Base-by-base conservation (phyloP, 2,888 invertebrate species). In the Fabriciana adippe region DNA sequence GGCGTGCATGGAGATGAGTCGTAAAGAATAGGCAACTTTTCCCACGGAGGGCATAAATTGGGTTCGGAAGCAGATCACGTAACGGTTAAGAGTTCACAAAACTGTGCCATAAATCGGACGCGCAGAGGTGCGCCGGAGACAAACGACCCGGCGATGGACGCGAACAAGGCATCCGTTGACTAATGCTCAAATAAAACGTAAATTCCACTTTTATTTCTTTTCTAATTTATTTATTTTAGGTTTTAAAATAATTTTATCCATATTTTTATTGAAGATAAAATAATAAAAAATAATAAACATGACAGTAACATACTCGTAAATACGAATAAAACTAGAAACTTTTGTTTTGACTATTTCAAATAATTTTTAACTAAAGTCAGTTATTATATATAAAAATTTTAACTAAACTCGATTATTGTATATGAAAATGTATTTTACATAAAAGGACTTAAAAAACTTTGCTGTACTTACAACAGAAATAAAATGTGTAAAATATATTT, bases 51-150 rank as follows among this genome's bases (percentile, higher is more conserved):
- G 83, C 85, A 92, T 92, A 92, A 92, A 92, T 92, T 90, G 89
- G 89, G 86, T 90, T 90, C 91, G 90, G 91, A 92, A 92, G 88
- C 91, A 88, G 91, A 91, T 92, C 92, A 92, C 92, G 92, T 92
- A 92, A 92, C 89, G 90, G 90, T 90, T 91, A 90, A 89, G 90
- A 92, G 92, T 91, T 92, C 92, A 90, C 92, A 92, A 92, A 92
- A 92, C 89, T 92, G 91, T 88, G 89, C 91, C 84, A 90, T 92
- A 92, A 92, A 92, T 92, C 89, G 90, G 90, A 89, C 87, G 89
- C 89, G 89, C 86, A 82, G 87, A 92, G 91, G 92, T 92, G 92
- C 89, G 89, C 89, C 79, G 85, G 92, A 92, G 92, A 92, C 91
- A 92, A 91, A 92, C 90, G 90, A 88, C 87, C 88, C 85, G 83